Evolutionary conservation across 2,797 vertebrate genomes (phyloP).

Genomic region (Hozukius guyotensis): DNA sequence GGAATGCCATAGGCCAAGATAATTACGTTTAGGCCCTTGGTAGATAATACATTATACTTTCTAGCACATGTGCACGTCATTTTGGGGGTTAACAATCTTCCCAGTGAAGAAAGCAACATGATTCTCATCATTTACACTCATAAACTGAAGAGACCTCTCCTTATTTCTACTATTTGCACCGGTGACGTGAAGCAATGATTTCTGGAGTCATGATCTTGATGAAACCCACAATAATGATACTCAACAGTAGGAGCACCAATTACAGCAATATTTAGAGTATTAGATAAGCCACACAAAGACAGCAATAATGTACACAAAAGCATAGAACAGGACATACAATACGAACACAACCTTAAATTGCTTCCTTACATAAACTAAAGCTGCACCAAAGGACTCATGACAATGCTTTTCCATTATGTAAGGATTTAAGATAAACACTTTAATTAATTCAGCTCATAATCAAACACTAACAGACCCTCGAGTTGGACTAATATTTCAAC

Average conservation of each 20-base stretch:
- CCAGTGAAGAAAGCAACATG: background rate
- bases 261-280: constrained; percentile 44
- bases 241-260: constrained; percentile 18
- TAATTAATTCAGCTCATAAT: constrained; percentile 19
- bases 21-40: constrained; percentile 8
- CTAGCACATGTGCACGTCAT: constrained; percentile 1
- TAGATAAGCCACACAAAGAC: constrained; percentile 43
- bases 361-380: constrained; percentile 36
- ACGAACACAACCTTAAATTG: constrained; percentile 20
- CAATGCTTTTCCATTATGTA: constrained; percentile 32
- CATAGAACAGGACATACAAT: constrained; percentile 12
- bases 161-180: constrained; percentile 8
- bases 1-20: constrained; percentile 32
- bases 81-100: background rate
- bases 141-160: background rate
- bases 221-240: constrained; percentile 5
- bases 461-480: constrained; percentile 13
- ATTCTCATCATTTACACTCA: background rate
- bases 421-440: constrained; percentile 36
- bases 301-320: constrained; percentile 47
- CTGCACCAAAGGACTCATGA: constrained; percentile 40
- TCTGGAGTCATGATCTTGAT: background rate
- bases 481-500: constrained; percentile 11
- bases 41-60: constrained; percentile 25
- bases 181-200: constrained; percentile 10